A percentile compares a stretch with the other conserved stretches of the same genome.
Conservation (phyloP, 2,113 vertebrate species). For the Oncorhynchus kisutch region DNA sequence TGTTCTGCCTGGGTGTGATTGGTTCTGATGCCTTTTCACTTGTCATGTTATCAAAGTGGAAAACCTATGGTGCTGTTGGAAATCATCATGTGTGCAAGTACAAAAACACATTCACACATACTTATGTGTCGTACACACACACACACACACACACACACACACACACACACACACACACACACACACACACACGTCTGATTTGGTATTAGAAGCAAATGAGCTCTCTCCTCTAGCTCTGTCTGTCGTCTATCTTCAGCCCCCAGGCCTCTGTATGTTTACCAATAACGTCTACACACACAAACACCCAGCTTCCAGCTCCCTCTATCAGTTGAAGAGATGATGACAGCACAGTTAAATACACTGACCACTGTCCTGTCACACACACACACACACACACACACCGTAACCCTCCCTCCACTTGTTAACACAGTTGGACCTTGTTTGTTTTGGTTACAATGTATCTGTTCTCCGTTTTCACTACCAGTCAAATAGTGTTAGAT, state of each 20-base stretch:
- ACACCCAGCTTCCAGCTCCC: conserved; percentile 67
- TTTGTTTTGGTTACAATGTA: conserved; percentile 20
- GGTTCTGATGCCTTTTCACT: conserved; percentile 45
- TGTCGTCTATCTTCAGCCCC: conserved; percentile 48
- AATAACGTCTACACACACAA: conserved; percentile 58
- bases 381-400: neutral
- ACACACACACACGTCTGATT: neutral
- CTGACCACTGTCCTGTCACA: neutral
- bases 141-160: too few relatives aligned
- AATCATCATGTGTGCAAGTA: conserved; percentile 20
- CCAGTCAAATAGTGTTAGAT: neutral
- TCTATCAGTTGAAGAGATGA: conserved; percentile 55
- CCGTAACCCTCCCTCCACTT: neutral
- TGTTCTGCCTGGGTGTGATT: conserved; percentile 31
- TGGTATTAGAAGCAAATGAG: neutral
- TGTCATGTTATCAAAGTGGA: conserved; percentile 17
- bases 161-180: neutral
- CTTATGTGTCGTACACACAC: neutral
- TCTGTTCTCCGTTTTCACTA: neutral
- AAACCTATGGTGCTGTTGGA: conserved; percentile 17
- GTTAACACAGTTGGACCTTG: conserved; percentile 10
- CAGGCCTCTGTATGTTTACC: conserved; percentile 54
- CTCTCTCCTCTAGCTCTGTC: conserved; percentile 37
- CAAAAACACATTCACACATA: neutral
- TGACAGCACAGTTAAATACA: conserved; percentile 50